Percentiles rank a stretch among this genome's conserved stretches.
These are phyloP conservation scores for Troglohyphantes excavatus DNA, from an alignment of 2,888 invertebrate species.

Conservation along the genomic window DNA sequence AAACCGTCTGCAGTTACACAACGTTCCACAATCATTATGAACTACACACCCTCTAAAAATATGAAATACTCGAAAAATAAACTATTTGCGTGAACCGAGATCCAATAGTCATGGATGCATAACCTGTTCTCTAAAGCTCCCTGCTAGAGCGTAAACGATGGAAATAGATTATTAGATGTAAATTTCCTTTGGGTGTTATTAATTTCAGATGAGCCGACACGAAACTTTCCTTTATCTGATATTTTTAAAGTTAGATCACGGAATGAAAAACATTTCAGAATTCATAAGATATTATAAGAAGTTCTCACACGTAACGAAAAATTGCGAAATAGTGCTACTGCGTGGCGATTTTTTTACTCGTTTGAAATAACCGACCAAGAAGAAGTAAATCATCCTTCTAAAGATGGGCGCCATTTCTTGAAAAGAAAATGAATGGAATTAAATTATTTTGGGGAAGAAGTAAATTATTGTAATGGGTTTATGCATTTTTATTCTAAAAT, in stretches of 20 bases:
- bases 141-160: not conserved
- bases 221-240: not conserved
- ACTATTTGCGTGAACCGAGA: not conserved
- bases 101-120: not conserved
- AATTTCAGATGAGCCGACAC: not conserved
- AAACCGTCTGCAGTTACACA: too few species aligned
- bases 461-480: too few species aligned
- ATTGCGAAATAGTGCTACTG: not conserved
- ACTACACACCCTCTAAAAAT: too few species aligned
- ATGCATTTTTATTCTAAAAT: too few species aligned
- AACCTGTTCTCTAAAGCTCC: not conserved
- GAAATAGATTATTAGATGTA: not conserved
- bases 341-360: not conserved
- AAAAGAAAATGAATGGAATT: too few species aligned
- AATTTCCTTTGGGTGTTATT: not conserved
- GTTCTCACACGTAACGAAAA: not conserved
- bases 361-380: not conserved
- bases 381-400: too few species aligned
- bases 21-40: too few species aligned
- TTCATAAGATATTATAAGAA: not conserved
- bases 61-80: too few species aligned
- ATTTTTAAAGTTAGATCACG: constrained; percentile 1
- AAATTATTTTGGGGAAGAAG: too few species aligned
- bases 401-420: too few species aligned
- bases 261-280: not conserved